A percentile compares a stretch with the other conserved stretches of the same genome.
phyloP scores from a whole-genome alignment of 2,888 invertebrate genomes.

The Apamea crenata region DNA sequence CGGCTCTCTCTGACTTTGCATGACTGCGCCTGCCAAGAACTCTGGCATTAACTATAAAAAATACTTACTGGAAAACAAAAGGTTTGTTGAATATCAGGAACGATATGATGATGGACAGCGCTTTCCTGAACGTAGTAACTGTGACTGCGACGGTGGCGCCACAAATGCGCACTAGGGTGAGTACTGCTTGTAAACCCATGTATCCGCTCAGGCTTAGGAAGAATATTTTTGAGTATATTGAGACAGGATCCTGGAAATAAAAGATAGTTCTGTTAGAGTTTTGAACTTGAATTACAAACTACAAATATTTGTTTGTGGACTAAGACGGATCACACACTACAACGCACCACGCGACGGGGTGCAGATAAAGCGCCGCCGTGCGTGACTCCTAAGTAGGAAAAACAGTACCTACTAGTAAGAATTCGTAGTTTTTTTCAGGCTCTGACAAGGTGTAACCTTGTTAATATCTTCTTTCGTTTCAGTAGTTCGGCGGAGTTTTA shows the following conservation, averaged over 20 bases:
- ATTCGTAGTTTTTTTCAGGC: too few relatives aligned
- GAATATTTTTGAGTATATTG: conserved; percentile 96
- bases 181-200: conserved; percentile 97
- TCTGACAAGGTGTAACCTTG: neutral
- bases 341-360: too few relatives aligned
- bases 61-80: conserved; percentile 96
- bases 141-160: conserved; percentile 98
- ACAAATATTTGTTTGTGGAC: neutral
- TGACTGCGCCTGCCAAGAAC: neutral
- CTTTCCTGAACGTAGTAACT: conserved; percentile 97
- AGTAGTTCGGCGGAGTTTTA: too few relatives aligned
- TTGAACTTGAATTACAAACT: neutral
- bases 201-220: conserved; percentile 97
- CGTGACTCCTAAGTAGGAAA: too few relatives aligned
- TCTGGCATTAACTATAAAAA: neutral
- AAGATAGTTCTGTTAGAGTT: neutral
- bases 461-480: neutral
- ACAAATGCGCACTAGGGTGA: conserved; percentile 96
- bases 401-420: too few relatives aligned
- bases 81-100: conserved; percentile 98
- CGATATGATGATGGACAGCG: conserved; percentile 97
- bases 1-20: neutral
- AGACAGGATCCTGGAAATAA: conserved; percentile 91
- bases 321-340: too few relatives aligned
- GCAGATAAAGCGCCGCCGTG: too few relatives aligned